Percentiles rank a stretch among this genome's conserved stretches.
phyloP scores from a whole-genome alignment of 2,888 invertebrate genomes.

The Parnassius smintheus region DNA sequence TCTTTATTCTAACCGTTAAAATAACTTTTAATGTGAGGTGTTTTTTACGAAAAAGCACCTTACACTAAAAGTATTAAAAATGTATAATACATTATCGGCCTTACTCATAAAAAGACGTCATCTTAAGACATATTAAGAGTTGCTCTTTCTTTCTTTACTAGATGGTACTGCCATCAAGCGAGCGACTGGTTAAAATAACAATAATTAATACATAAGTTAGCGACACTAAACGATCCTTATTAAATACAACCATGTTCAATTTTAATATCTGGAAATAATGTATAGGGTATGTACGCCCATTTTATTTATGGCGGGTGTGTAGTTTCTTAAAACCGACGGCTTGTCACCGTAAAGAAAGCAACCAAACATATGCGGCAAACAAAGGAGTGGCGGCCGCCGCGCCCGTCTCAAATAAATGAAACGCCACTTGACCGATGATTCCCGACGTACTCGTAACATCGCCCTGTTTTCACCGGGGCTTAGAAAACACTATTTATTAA shows the following conservation, averaged over 20 bases:
- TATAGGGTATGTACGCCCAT: too few relatives aligned
- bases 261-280: not conserved
- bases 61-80: too few relatives aligned
- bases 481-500: not conserved
- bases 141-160: too few relatives aligned
- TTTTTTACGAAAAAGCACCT: too few relatives aligned
- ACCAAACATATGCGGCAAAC: constrained; percentile 67
- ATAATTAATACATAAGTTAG: too few relatives aligned
- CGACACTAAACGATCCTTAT: not conserved
- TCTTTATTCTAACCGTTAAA: too few relatives aligned
- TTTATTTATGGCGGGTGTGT: not conserved
- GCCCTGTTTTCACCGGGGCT: not conserved
- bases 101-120: too few relatives aligned
- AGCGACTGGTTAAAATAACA: too few relatives aligned
- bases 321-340: constrained; percentile 37
- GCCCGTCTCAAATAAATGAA: constrained; percentile 55
- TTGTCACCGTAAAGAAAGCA: constrained; percentile 68
- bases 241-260: not conserved
- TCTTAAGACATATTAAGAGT: too few relatives aligned
- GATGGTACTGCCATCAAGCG: too few relatives aligned
- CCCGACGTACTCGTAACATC: constrained; percentile 39
- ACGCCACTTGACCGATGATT: constrained; percentile 70
- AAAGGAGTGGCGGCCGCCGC: constrained; percentile 68
- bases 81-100: too few relatives aligned
- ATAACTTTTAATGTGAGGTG: too few relatives aligned